Evolutionary conservation across 2,113 vertebrate species (phyloP).

Genomic region (Zosterops japonicus): DNA sequence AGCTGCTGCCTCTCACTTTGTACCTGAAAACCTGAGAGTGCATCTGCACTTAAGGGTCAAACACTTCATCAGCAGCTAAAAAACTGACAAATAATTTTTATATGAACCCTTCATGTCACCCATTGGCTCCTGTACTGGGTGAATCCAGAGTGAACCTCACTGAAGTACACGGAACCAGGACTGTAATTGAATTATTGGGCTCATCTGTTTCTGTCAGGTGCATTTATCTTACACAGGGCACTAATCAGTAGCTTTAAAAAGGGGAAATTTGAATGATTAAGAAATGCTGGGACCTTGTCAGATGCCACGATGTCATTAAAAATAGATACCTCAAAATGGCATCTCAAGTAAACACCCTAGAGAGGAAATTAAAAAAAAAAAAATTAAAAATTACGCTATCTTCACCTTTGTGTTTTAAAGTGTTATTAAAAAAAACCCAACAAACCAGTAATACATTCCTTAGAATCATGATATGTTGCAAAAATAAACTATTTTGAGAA

Average conservation of each 20-base stretch:
- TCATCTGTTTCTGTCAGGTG: not conserved
- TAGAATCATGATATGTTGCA: not conserved
- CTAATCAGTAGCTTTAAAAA: not conserved
- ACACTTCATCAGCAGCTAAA: not conserved
- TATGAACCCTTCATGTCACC: not conserved
- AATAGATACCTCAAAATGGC: not conserved
- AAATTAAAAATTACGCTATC: rapidly evolving
- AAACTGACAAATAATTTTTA: not conserved
- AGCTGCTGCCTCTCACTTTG: not conserved
- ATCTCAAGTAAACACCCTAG: not conserved
- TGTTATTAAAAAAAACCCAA: too few species aligned
- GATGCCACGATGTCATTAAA: not conserved
- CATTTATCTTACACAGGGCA: not conserved
- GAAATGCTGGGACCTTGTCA: not conserved
- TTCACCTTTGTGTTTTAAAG: not conserved
- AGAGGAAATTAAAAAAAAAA: not conserved
- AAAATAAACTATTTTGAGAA: not conserved
- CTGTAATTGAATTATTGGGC: rapidly evolving
- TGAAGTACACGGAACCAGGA: not conserved
- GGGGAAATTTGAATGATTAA: not conserved
- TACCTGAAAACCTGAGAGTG: not conserved
- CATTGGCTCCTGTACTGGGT: not conserved
- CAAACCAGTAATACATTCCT: not conserved
- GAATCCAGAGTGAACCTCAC: not conserved
- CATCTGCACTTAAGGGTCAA: not conserved